Base-by-base conservation (phyloP, 2,797 vertebrate species). In the Galagoides demidoff region DNA sequence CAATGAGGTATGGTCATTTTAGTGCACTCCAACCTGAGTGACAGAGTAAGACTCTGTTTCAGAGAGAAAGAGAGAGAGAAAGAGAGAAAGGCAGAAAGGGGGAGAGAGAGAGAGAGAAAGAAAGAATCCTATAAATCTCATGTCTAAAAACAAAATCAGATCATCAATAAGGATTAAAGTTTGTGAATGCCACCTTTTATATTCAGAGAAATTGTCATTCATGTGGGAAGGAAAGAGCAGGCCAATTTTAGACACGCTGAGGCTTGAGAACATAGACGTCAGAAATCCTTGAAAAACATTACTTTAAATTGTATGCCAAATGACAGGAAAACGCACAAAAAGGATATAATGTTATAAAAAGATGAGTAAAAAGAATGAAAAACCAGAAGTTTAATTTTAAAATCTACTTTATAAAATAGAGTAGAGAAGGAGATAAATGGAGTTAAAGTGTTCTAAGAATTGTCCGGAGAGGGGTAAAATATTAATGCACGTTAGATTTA, bases 241-340 rank as follows among this genome's bases (percentile, higher is more conserved):
- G 71, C 25, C 63, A 78, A 83, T 57, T 92, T 83, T 84, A 96
- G 52, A 68, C 34, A 45, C 49, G 70, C 43, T 70, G 39, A 93
- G 29, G 25, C 43, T 74, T 64, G 14, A 85, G 76, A 86, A 92
- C 34, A 79, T 23, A 49, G 12, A 25, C 9, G 17, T 59, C 64
- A 96, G 61, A 95, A 92, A 87, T 43, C 11, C 39, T 79, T 82
- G 57, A 34, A 70, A 87, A 92, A 86, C 85, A 39, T 31, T 78
- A 43, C 55, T 93, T 81, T 34, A 78, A 90, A 13, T 63, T 79
- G 0, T 76, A 79, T 27, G 23, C 59, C 22, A 92, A 68, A 85
- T 74, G 84, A 39, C 52, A 84, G 57, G 74, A 90, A 79, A 37
- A 74, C 34, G 16, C 14, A 77, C 73, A 55, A 76, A 95, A 77